Conservation (phyloP, 2,888 invertebrate species). For the Drosophila basisetae region DNA sequence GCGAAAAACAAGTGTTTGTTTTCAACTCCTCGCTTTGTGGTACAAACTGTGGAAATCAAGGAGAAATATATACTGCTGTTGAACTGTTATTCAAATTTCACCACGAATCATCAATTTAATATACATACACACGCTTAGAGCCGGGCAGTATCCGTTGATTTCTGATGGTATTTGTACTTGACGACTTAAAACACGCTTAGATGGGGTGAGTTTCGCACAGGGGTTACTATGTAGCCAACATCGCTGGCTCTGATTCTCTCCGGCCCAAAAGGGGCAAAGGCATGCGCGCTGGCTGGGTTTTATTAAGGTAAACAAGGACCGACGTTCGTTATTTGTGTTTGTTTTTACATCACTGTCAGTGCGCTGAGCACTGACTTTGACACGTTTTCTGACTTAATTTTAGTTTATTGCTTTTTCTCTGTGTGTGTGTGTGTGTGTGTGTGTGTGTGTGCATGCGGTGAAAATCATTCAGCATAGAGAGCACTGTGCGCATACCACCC, state of each 20-base stretch:
- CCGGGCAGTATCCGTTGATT: conserved; percentile 4
- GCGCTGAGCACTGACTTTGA: conserved; percentile 83
- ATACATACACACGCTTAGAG: not conserved
- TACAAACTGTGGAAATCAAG: not conserved
- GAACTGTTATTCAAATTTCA: conserved; percentile 20
- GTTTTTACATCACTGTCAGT: conserved; percentile 78
- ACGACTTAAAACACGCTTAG: conserved; percentile 11
- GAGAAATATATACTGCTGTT: not conserved
- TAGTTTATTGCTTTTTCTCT: conserved; percentile 81
- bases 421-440: conserved; percentile 19
- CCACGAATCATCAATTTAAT: conserved; percentile 37
- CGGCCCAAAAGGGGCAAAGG: conserved; percentile 7
- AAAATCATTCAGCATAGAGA: conserved; percentile 16
- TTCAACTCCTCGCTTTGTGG: not conserved
- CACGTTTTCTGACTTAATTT: conserved; percentile 84
- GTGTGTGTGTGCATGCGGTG: conserved; percentile 22
- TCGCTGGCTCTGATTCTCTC: conserved; percentile 28
- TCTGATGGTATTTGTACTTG: conserved; percentile 28
- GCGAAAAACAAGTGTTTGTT: not conserved
- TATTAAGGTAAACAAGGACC: conserved; percentile 76
- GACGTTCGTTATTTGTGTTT: conserved; percentile 75
- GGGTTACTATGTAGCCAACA: conserved; percentile 22
- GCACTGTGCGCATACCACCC: conserved; percentile 15
- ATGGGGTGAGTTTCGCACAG: conserved; percentile 27
- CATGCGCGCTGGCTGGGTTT: conserved; percentile 53